Evolutionary conservation across 2,113 vertebrate species (phyloP), one percentile per base, ranked within the genome.

Genomic region (Oreocharis arfaki): DNA sequence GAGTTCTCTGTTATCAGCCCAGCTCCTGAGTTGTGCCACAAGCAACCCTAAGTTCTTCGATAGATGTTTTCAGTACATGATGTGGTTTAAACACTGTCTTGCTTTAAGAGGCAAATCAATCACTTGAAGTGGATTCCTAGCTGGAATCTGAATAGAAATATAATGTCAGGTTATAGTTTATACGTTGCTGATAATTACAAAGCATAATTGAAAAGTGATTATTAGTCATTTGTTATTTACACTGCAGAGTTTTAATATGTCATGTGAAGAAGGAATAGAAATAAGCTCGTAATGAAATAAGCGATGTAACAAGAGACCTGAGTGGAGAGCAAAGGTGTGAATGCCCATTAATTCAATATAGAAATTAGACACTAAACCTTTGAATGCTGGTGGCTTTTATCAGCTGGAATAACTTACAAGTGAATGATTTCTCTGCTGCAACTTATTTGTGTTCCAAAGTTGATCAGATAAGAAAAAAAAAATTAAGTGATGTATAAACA

Each of bases 221-320:
- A 20, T 78, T 71, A 84, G 7, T 28, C 5, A 44, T 78, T 78
- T 55, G 39, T 71, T 81, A 67, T 67, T 78, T 89, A 47, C 27
- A 47, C 30, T 78, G 24, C 30, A 59, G 39, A 55, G 27, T 56
- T 89, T 85, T 69, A 82, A 75, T 59, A 47, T 32, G 10, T 13
- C 79, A 3, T 33, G 28, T 57, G 55, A 60, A 90, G 35, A 64
- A 41, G 17, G 11, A 19, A 20, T 9, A 67, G 77, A 79, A 63
- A 59, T 19, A 59, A 73, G 7, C 7, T 79, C 30, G 3, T 68
- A 22, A 15, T 64, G 30, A 16, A 82, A 30, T 60, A 85, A 46
- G 26, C n/a, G n/a, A 27, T 0, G 0, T 32, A 84, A 59, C 4
- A 53, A 22, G 26, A 56, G 22, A 56, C 16, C 20, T 53, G 49